Evolutionary conservation across 2,113 vertebrate genomes (phyloP).

Genomic region (Lycocorax pyrrhopterus): DNA sequence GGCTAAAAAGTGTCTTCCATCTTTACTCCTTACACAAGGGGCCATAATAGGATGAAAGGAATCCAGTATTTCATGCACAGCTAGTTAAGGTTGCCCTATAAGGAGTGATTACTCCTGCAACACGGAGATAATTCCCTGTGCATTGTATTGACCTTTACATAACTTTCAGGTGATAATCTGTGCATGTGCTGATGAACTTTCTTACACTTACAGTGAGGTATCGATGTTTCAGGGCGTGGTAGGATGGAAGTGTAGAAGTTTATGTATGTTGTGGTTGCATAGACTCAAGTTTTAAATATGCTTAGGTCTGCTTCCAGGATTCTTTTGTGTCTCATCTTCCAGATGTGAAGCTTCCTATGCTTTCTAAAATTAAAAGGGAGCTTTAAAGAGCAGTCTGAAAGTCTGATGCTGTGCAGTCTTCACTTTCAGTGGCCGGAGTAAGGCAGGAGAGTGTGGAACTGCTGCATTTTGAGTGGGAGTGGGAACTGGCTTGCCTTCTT

Average conservation of each 20-base stretch:
- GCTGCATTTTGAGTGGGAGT: not conserved
- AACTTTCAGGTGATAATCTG: not conserved
- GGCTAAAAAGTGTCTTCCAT: not conserved
- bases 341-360: not conserved
- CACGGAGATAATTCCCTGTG: not conserved
- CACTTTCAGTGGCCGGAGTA: not conserved
- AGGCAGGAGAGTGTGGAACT: not conserved
- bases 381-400: not conserved
- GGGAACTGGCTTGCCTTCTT: not conserved
- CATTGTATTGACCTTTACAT: not conserved
- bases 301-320: not conserved
- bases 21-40: not conserved
- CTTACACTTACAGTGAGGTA: not conserved
- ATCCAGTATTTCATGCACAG: not conserved
- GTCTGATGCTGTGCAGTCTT: not conserved
- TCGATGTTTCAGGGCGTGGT: not conserved
- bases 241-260: not conserved
- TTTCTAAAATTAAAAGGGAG: not conserved
- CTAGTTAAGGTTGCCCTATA: not conserved
- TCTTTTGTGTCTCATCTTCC: not conserved
- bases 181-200: not conserved
- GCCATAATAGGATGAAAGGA: not conserved
- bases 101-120: not conserved
- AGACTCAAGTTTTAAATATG: not conserved
- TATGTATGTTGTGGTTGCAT: accelerated